These are phyloP conservation scores for Paramormyrops kingsleyae DNA, from an alignment of 2,113 vertebrate genomes.

Conservation along the genomic window DNA sequence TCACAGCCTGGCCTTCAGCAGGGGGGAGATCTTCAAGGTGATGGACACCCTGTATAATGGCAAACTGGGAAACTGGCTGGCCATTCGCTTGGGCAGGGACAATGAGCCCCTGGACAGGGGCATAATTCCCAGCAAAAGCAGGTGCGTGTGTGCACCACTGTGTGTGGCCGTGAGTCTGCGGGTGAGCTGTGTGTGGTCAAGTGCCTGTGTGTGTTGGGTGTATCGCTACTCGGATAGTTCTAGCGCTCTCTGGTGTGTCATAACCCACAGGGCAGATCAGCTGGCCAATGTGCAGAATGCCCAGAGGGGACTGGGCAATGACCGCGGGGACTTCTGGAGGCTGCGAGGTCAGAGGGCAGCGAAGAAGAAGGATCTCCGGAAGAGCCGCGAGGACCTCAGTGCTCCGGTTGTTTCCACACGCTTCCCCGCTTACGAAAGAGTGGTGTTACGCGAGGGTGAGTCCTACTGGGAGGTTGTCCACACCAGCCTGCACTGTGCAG, in stretches of 20 bases:
- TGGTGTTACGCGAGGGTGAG: conserved; percentile 85
- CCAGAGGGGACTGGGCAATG: conserved; percentile 74
- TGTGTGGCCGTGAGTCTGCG: not conserved
- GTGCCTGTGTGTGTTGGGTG: not conserved
- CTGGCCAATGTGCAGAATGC: conserved; percentile 91
- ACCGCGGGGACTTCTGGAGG: conserved; percentile 96
- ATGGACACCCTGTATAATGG: conserved; percentile 93
- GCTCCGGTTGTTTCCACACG: conserved; percentile 71
- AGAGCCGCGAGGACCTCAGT: conserved; percentile 85
- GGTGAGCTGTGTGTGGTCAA: not conserved
- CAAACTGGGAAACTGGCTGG: conserved; percentile 92
- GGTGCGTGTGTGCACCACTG: conserved; percentile 54
- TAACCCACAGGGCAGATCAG: conserved; percentile 78
- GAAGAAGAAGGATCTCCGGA: conserved; percentile 85
- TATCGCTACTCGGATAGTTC: not conserved
- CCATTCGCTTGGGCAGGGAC: conserved; percentile 72
- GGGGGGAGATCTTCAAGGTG: conserved; percentile 90
- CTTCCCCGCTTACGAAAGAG: conserved; percentile 90
- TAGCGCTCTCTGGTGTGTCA: not conserved
- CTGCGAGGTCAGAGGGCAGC: conserved; percentile 87
- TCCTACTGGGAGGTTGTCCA: not conserved
- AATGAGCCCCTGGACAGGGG: conserved; percentile 89
- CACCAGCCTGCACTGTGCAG: not conserved
- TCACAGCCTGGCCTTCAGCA: conserved; percentile 80
- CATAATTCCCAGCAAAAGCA: conserved; percentile 94